Conservation (phyloP, 2,113 vertebrate genomes). For the Brachirus orientalis region DNA sequence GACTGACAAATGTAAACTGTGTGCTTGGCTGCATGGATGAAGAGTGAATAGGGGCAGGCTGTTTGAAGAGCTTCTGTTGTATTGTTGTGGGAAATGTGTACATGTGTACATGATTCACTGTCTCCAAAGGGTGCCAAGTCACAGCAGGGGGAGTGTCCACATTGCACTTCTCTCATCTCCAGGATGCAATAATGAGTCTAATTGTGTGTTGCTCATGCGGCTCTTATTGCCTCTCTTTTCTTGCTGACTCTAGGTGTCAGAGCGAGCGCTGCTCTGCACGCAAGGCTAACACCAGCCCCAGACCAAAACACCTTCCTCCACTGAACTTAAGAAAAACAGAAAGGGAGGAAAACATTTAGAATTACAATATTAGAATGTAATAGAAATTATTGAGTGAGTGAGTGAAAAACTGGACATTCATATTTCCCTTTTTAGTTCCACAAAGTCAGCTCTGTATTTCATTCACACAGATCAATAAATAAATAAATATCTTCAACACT, state of each 20-base stretch:
- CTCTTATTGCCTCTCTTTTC: conserved; percentile 27
- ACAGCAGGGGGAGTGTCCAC: conserved; percentile 50
- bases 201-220: conserved; percentile 58
- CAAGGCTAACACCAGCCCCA: conserved; percentile 28
- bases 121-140: conserved; percentile 64
- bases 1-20: conserved; percentile 50
- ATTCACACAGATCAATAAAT: neutral
- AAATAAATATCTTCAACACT: neutral
- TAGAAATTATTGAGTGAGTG: too few species aligned
- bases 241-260: conserved; percentile 14
- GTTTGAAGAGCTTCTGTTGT: conserved; percentile 49
- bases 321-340: neutral
- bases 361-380: too few species aligned
- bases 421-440: neutral
- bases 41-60: conserved; percentile 34
- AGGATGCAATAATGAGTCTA: conserved; percentile 67
- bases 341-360: too few species aligned
- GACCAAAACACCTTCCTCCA: conserved; percentile 35
- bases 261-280: conserved; percentile 34
- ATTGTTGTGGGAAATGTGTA: conserved; percentile 61
- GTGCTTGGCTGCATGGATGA: conserved; percentile 40
- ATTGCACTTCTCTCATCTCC: conserved; percentile 63
- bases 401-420: too few species aligned
- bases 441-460: conserved; percentile 2
- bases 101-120: conserved; percentile 60